A percentile compares a stretch with the other conserved stretches of the same genome.
phyloP scores from a whole-genome alignment of 2,113 vertebrate species.

The Rissa tridactyla region DNA sequence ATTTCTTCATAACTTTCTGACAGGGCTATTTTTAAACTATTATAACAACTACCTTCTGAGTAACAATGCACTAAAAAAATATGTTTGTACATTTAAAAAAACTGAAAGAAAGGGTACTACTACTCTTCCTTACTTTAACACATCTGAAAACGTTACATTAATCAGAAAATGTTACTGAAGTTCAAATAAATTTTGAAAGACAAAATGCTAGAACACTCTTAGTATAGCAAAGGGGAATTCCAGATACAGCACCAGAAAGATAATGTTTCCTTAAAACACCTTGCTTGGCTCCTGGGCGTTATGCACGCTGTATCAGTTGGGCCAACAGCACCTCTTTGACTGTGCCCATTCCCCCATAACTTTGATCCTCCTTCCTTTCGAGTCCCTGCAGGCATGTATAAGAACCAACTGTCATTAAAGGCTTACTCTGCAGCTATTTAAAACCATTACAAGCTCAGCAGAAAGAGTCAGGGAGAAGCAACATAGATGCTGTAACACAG shows the following conservation, averaged over 20 bases:
- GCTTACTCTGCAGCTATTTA: not conserved
- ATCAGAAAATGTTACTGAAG: fast-evolving
- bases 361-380: not conserved
- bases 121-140: not conserved
- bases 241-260: not conserved
- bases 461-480: not conserved
- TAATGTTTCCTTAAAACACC: not conserved
- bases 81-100: not conserved
- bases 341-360: not conserved
- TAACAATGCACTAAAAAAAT: not conserved
- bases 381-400: not conserved
- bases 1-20: not conserved
- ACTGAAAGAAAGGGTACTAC: not conserved
- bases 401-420: not conserved
- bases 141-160: not conserved
- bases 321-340: not conserved
- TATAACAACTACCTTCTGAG: not conserved
- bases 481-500: not conserved
- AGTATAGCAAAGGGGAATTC: not conserved
- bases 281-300: not conserved
- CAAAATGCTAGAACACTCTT: not conserved
- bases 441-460: not conserved
- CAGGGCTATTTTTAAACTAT: not conserved
- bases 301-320: not conserved
- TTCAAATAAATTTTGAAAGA: not conserved